A percentile compares a stretch with the other conserved stretches of the same genome.
phyloP scores from a whole-genome alignment of 1,140 invertebrate genomes.

The Macrotrachela quadricornifera region DNA sequence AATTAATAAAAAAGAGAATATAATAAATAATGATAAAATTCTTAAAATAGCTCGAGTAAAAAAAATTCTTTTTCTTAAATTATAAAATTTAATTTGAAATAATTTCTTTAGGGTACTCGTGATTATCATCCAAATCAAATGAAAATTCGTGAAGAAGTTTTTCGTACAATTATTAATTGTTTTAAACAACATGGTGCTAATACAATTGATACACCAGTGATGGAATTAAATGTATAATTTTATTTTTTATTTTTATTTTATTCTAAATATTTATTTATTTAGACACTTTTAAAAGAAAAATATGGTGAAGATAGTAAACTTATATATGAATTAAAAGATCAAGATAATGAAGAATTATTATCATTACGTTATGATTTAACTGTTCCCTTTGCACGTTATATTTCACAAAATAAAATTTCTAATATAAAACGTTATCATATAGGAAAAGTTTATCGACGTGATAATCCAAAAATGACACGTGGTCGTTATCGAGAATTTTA shows the following conservation, averaged over 20 bases:
- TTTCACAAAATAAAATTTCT: conserved; percentile 89
- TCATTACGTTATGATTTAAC: conserved; percentile 38
- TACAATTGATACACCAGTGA: conserved; percentile 94
- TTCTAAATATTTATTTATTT: not conserved
- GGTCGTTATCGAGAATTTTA: conserved; percentile 94
- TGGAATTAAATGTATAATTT: conserved; percentile 67
- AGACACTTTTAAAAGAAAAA: conserved; percentile 35
- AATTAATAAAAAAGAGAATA: too few relatives aligned
- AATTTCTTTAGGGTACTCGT: conserved; percentile 51
- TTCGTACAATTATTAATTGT: conserved; percentile 63
- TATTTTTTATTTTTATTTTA: not conserved
- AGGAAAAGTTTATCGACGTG: conserved; percentile 67
- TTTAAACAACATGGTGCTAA: conserved; percentile 96
- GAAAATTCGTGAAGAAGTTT: conserved; percentile 63
- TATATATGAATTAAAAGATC: conserved; percentile 92
- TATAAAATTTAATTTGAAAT: too few relatives aligned
- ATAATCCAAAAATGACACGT: conserved; percentile 85
- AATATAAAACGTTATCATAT: conserved; percentile 59
- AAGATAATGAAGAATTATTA: conserved; percentile 63
- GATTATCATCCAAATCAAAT: conserved; percentile 86
- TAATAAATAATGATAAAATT: too few relatives aligned
- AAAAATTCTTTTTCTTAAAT: too few relatives aligned
- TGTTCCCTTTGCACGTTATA: conserved; percentile 79
- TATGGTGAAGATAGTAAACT: conserved; percentile 98
- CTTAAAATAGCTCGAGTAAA: too few relatives aligned